A percentile compares a stretch with the other conserved stretches of the same genome.
Evolutionary conservation across 2,797 vertebrate species (phyloP).

Genomic region (Dendrocincla fuliginosa): DNA sequence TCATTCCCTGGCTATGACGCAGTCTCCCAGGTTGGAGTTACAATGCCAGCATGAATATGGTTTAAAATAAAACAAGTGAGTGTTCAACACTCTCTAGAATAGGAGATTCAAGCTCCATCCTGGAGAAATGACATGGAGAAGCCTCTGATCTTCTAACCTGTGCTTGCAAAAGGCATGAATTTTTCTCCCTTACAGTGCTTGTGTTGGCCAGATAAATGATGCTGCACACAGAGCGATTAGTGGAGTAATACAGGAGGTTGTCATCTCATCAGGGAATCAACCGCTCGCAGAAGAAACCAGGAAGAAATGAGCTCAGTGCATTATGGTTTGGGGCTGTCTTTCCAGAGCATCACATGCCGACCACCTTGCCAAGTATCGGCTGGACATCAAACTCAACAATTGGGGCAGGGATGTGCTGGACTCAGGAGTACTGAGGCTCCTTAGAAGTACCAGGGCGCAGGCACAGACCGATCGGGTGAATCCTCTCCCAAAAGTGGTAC

Average conservation of each 20-base stretch:
- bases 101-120: background rate
- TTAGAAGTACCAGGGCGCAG: background rate
- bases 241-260: background rate
- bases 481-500: background rate
- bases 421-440: background rate
- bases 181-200: background rate
- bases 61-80: slow-evolving; percentile 41
- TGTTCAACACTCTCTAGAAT: background rate
- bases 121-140: background rate
- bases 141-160: background rate
- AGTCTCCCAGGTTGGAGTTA: slow-evolving; percentile 45
- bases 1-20: slow-evolving; percentile 42
- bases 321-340: background rate
- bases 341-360: background rate
- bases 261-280: background rate
- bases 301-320: background rate
- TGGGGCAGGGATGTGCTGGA: background rate
- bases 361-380: background rate
- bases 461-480: background rate
- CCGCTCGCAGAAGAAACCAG: background rate
- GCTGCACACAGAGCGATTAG: background rate
- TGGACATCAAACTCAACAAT: accelerated
- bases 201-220: background rate
- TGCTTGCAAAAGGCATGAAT: background rate
- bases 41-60: background rate